These are phyloP conservation scores for Macrochelys suwanniensis DNA, from an alignment of 2,797 vertebrate species.

Conservation along the genomic window DNA sequence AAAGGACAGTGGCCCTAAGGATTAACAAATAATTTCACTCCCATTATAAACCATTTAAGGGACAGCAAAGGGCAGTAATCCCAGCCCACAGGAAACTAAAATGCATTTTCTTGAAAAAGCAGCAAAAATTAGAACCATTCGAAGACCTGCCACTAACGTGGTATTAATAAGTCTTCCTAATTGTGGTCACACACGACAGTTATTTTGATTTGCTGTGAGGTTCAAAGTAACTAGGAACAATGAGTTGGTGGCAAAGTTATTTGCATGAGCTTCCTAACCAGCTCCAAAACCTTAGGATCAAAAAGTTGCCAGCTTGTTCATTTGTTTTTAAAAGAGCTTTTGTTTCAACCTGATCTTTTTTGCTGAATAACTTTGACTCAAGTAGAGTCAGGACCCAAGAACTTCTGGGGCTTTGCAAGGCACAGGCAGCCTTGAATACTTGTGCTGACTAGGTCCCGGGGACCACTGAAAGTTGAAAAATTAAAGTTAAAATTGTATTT, in stretches of 20 bases:
- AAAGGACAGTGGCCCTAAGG: background rate
- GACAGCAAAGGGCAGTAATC: background rate
- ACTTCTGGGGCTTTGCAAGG: background rate
- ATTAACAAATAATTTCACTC: background rate
- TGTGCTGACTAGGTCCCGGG: background rate
- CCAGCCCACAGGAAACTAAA: background rate
- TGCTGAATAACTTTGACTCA: background rate
- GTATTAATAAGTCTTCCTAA: background rate
- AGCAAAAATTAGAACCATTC: background rate
- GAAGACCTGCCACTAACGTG: background rate
- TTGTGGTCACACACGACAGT: background rate
- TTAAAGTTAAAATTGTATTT: background rate
- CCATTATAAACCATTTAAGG: background rate
- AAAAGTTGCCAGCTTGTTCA: background rate
- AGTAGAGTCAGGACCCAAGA: background rate
- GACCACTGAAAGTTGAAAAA: background rate
- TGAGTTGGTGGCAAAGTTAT: background rate
- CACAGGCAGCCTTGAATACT: background rate
- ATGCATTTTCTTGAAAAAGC: background rate
- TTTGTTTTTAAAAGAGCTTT: background rate
- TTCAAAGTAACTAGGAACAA: background rate
- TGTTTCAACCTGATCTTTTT: background rate
- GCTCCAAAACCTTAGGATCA: background rate
- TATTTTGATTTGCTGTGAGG: background rate
- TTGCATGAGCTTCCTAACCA: background rate